These are phyloP conservation scores for Diabrotica undecimpunctata DNA, from an alignment of 1,140 invertebrate species.

Conservation along the genomic window DNA sequence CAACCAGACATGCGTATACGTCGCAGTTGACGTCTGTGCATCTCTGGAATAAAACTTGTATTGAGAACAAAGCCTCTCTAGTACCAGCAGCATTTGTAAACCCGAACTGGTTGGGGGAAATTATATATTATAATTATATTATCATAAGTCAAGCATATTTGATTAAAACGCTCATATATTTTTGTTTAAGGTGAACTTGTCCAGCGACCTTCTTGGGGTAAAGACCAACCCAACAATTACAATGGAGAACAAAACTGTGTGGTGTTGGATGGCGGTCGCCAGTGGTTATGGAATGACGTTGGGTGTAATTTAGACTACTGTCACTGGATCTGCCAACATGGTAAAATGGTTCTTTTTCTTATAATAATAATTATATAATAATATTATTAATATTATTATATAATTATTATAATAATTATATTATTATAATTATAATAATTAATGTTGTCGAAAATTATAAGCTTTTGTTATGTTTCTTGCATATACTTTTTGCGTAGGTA, in stretches of 20 bases:
- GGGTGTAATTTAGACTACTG: slow-evolving; percentile 89
- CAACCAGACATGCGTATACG: too few relatives aligned
- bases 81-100: too few relatives aligned
- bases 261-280: slow-evolving; percentile 81
- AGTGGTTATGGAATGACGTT: slow-evolving; percentile 93
- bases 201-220: slow-evolving; percentile 79
- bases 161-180: not conserved
- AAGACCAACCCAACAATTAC: slow-evolving; percentile 93
- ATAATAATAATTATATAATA: not conserved
- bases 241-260: slow-evolving; percentile 93
- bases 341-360: slow-evolving; percentile 53
- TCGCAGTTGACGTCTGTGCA: too few relatives aligned
- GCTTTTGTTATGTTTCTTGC: too few relatives aligned
- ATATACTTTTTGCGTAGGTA: too few relatives aligned
- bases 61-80: too few relatives aligned
- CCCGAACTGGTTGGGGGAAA: too few relatives aligned
- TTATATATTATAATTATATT: too few relatives aligned
- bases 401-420: slow-evolving; percentile 17
- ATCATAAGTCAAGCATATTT: too few relatives aligned
- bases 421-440: slow-evolving; percentile 6
- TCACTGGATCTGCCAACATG: slow-evolving; percentile 89
- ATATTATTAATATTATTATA: not conserved
- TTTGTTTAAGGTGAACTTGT: slow-evolving; percentile 64
- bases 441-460: too few relatives aligned
- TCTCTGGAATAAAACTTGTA: too few relatives aligned